phyloP scores from a whole-genome alignment of 1,140 invertebrate species.

The Pseudomyrmex pallidus region DNA sequence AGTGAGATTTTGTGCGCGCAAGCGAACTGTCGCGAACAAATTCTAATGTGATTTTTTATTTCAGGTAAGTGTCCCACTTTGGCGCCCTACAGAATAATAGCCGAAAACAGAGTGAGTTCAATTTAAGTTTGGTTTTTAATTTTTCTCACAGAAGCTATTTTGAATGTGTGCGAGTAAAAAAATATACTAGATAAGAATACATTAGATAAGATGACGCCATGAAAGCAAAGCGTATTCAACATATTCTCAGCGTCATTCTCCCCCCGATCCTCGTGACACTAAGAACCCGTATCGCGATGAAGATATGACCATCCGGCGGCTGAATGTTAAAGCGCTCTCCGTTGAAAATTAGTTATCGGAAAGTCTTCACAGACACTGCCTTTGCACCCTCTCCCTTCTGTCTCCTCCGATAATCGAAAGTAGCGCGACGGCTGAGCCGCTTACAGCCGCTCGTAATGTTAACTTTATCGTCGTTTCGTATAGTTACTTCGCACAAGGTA shows the following conservation, averaged over 20 bases:
- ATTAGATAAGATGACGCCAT: background rate
- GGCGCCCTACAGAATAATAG: background rate
- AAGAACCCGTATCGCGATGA: slow-evolving; percentile 1
- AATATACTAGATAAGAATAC: background rate
- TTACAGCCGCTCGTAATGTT: slow-evolving; percentile 40
- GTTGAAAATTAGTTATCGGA: slow-evolving; percentile 54
- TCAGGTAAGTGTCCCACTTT: slow-evolving; percentile 59
- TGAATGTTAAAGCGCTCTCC: slow-evolving; percentile 27
- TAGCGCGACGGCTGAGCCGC: slow-evolving; percentile 29
- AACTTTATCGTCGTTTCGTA: slow-evolving; percentile 43
- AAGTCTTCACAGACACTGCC: slow-evolving; percentile 7
- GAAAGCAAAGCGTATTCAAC: background rate
- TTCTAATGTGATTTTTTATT: slow-evolving; percentile 48
- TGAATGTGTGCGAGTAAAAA: background rate
- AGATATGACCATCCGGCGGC: background rate
- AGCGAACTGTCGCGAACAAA: background rate
- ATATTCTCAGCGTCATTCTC: background rate
- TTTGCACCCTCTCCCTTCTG: background rate
- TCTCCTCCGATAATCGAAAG: background rate
- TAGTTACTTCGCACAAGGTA: slow-evolving; percentile 42
- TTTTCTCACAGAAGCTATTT: background rate
- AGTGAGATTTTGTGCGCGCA: background rate
- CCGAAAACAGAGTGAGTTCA: slow-evolving; percentile 9
- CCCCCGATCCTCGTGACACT: background rate
- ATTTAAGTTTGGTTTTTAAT: background rate